Base-by-base conservation (phyloP, 2,113 vertebrate genomes). In the Cephalopterus ornatus region DNA sequence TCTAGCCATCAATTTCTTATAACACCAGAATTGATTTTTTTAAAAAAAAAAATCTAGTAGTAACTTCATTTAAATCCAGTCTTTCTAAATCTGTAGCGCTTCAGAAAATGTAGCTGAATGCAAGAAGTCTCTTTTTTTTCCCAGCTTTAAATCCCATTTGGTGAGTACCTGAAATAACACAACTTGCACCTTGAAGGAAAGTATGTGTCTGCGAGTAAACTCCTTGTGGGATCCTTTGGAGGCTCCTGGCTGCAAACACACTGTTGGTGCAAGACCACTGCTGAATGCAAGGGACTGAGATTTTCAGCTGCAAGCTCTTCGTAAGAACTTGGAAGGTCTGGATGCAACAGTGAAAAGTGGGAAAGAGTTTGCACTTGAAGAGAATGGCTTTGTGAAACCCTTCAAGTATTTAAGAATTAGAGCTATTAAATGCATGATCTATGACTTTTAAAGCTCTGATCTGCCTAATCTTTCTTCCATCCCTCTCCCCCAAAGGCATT, bases 381-480 rank as follows among this genome's bases (percentile, higher is more conserved):
- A 88, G 79, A 94, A 88, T 70, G 50, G 50, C 58, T 79, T 92
- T 78, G 91, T 74, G 83, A 91, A 94, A 73, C 55, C 88, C 70
- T 95, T 79, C 65, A 94, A 86, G 58, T 95, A 95, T 78, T 91
- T 76, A 90, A 87, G 89, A 94, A 96, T 85, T 83, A 95, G 85
- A 90, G 80, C 82, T 91, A 83, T 88, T 95, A 53, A 95, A 97
- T 44, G 74, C 88, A 93, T 96, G 86, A 91, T 94, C 89, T 95
- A 50, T 95, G 85, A 94, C 73, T 95, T 80, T 74, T 85, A 94
- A 96, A 88, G 79, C 68, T 89, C 65, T 76, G 72, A 88, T 74
- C 81, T 88, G 63, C 63, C 84, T 96, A 95, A 91, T 96, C 90
- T 95, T 94, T 97, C 76, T 93, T 97, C 93, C 50, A 68, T 92